Percentiles rank a stretch among this genome's conserved stretches.
Evolutionary conservation across 64 coral and sea anemone genomes (phyloP).

Genomic region (Pocillopora verrucosa): DNA sequence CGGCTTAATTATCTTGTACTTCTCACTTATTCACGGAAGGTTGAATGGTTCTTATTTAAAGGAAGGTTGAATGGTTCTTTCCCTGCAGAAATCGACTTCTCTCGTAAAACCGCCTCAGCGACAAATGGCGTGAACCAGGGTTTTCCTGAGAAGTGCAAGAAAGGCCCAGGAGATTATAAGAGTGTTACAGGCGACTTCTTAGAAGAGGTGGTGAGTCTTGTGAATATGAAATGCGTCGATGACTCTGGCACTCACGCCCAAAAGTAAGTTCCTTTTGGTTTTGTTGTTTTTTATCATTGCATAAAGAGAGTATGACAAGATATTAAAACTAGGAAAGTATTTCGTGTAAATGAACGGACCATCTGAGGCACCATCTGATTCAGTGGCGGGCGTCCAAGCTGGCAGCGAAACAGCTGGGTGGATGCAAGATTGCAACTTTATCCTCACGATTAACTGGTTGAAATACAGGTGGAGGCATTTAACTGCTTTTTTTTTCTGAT

Average conservation of each 20-base stretch:
- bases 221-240: slow-evolving; percentile 48
- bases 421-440: too few relatives aligned
- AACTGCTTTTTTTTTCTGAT: too few relatives aligned
- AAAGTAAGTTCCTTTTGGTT: slow-evolving; percentile 15
- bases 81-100: slow-evolving; percentile 52
- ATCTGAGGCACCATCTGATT: too few relatives aligned
- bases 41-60: not conserved
- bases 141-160: not conserved
- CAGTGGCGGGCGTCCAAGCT: too few relatives aligned
- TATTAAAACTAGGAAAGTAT: too few relatives aligned
- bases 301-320: too few relatives aligned
- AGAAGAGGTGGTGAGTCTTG: slow-evolving; percentile 80
- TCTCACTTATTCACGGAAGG: not conserved
- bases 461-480: too few relatives aligned
- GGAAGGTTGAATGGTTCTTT: not conserved
- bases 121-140: slow-evolving; percentile 35
- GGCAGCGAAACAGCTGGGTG: too few relatives aligned
- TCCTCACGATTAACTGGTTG: too few relatives aligned
- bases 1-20: not conserved
- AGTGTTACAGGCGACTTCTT: slow-evolving; percentile 77
- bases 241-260: not conserved
- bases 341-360: too few relatives aligned
- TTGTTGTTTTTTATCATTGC: too few relatives aligned
- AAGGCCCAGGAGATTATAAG: slow-evolving; percentile 30
- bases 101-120: slow-evolving; percentile 23